These are phyloP conservation scores for Octopus sinensis DNA, from an alignment of 1,140 invertebrate species.

Conservation along the genomic window DNA sequence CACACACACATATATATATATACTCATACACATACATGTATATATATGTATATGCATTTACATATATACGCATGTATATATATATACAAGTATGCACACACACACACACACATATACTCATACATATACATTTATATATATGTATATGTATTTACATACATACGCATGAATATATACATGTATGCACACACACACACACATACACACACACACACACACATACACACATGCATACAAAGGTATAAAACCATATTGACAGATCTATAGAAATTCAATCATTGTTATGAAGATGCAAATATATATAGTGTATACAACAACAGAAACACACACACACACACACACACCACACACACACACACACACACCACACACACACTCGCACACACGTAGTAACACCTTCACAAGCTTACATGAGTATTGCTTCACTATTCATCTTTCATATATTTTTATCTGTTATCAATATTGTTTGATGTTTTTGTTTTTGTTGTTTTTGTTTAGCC, in stretches of 20 bases:
- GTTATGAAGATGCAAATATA: no score
- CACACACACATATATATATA: slow-evolving; percentile 5
- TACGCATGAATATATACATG: neutral
- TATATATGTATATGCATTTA: slow-evolving; percentile 3
- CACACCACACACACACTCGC: neutral
- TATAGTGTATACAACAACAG: neutral
- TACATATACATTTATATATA: neutral
- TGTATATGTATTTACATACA: neutral
- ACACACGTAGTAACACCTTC: neutral
- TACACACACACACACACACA: neutral
- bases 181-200: neutral
- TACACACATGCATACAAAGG: neutral
- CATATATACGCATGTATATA: slow-evolving; percentile 12
- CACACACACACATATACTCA: neutral
- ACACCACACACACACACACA: slow-evolving; percentile 2
- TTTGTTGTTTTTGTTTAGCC: neutral
- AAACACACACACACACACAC: neutral
- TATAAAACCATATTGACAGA: neutral
- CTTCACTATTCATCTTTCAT: neutral
- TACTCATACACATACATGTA: neutral
- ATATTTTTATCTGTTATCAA: neutral
- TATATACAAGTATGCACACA: neutral
- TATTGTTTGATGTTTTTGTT: no score
- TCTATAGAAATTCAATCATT: no score
- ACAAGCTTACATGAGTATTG: neutral